phyloP scores from a whole-genome alignment of 2,113 vertebrate species.

The Todiramphus chloris region DNA sequence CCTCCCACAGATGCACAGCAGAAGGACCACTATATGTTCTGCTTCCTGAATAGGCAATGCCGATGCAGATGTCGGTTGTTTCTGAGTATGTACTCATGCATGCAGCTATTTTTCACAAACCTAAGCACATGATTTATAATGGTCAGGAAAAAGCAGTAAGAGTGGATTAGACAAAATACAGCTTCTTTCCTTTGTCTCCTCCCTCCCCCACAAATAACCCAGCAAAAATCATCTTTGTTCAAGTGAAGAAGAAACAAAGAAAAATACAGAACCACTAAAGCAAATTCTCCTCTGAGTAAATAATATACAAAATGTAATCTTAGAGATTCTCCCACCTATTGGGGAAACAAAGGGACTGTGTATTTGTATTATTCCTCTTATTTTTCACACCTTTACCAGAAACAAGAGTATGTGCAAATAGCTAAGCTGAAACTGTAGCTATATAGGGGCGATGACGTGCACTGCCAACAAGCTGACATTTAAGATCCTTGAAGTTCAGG shows the following conservation, averaged over 20 bases:
- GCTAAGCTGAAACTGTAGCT: neutral
- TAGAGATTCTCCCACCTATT: neutral
- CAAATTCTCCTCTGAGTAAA: constrained; percentile 1
- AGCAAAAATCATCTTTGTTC: neutral
- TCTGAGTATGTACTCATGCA: neutral
- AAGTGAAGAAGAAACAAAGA: neutral
- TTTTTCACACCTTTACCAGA: constrained; percentile 47
- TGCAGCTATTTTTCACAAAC: neutral
- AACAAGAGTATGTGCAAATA: constrained; percentile 30
- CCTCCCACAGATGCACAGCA: neutral
- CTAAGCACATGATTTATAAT: neutral
- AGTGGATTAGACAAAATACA: neutral
- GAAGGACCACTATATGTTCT: neutral
- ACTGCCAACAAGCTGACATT: neutral
- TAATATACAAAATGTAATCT: constrained; percentile 22
- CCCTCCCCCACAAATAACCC: neutral
- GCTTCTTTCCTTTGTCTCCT: neutral
- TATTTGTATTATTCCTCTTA: constrained; percentile 37
- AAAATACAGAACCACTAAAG: neutral
- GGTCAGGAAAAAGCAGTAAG: neutral
- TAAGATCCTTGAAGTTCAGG: neutral
- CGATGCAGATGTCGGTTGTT: neutral
- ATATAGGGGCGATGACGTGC: neutral
- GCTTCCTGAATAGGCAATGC: neutral
- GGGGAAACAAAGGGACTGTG: neutral